A percentile compares a stretch with the other conserved stretches of the same genome.
These are phyloP conservation scores for Herpetotheres cachinnans DNA, from an alignment of 2,113 vertebrate genomes.

Conservation along the genomic window DNA sequence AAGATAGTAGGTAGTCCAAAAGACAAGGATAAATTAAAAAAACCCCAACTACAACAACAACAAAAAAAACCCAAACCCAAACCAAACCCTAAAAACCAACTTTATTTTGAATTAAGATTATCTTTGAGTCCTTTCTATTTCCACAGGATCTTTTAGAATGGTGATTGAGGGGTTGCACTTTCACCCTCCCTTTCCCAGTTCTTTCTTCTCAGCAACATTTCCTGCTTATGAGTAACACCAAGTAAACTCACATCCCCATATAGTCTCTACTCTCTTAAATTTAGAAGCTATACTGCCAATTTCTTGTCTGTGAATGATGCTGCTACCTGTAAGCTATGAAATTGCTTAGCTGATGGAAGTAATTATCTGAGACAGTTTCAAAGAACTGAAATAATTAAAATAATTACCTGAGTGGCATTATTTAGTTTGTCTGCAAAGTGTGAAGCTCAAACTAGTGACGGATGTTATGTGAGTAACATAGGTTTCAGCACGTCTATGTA, in stretches of 20 bases:
- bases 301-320: neutral
- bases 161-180: neutral
- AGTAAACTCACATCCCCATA: neutral
- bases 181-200: neutral
- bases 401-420: neutral
- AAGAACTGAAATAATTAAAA: neutral
- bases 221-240: neutral
- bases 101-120: neutral
- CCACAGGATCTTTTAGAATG: neutral
- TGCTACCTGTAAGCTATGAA: neutral
- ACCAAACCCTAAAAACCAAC: accelerated
- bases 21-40: neutral
- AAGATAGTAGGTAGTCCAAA: neutral
- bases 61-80: neutral
- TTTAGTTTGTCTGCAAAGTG: neutral
- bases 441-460: neutral
- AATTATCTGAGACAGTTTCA: neutral
- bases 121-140: neutral
- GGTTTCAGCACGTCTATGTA: neutral
- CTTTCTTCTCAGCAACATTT: neutral
- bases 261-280: neutral
- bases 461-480: neutral
- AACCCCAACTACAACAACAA: neutral
- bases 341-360: neutral
- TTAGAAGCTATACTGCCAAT: neutral